phyloP scores from a whole-genome alignment of 2,797 vertebrate genomes.

The Paramormyrops hopkinsi region DNA sequence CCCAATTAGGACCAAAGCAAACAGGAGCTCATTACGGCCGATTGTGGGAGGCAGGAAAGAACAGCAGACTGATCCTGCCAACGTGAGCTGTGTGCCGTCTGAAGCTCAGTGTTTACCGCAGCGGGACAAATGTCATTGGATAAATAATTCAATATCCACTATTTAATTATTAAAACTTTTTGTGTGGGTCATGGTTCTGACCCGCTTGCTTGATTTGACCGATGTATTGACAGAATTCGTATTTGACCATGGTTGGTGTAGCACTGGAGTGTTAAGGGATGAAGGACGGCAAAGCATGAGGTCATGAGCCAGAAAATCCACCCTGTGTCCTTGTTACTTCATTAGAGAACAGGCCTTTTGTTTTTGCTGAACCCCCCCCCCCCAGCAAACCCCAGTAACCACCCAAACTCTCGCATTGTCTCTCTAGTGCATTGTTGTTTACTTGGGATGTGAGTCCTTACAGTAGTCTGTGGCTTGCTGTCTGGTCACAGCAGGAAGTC shows the following conservation, averaged over 20 bases:
- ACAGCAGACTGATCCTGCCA: constrained; percentile 1
- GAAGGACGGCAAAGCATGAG: constrained; percentile 44
- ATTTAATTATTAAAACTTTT: background rate
- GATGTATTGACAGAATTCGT: background rate
- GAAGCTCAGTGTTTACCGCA: background rate
- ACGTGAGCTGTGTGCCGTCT: background rate
- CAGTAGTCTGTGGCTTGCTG: background rate
- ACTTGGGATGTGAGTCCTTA: background rate
- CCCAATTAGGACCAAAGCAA: constrained; percentile 25
- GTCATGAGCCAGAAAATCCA: constrained; percentile 22
- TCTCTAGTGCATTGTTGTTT: constrained; percentile 7
- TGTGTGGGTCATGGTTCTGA: background rate
- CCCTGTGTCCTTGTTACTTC: background rate
- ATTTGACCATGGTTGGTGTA: background rate
- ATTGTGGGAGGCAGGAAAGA: constrained; percentile 11
- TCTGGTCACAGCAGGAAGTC: background rate
- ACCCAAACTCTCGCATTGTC: background rate
- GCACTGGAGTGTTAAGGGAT: background rate
- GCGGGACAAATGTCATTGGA: background rate
- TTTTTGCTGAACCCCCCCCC: background rate
- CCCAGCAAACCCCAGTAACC: no score
- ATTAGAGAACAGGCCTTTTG: background rate
- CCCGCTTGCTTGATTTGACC: background rate
- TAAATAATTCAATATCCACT: background rate
- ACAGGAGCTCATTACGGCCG: constrained; percentile 19